Base-by-base conservation (phyloP, 2,113 vertebrate species). In the Paratilapia polleni region DNA sequence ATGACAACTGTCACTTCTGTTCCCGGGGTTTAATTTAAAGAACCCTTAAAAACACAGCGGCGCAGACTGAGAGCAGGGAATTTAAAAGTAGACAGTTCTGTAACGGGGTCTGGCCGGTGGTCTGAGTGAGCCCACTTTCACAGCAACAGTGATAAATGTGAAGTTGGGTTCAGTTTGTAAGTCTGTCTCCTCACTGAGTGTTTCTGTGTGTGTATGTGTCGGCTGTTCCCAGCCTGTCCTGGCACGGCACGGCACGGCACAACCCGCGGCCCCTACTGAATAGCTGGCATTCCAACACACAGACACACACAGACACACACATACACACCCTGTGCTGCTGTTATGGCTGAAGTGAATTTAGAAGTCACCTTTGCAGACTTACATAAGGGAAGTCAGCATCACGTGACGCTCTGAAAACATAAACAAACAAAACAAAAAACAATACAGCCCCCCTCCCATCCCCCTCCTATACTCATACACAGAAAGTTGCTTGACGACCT, bases 231-330 rank as follows among this genome's bases (percentile, higher is more conserved):
- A 82, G 83, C 49, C 78, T 88, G 86, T 83, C 88, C 80, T 61
- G 84, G 80, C 78, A 66, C 76, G 58, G 80, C 60, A 38, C 56
- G 83, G 79, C 64, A 57, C 61, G n/a, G 78, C 41, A 77, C 80
- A 24, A 64, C 60, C 70, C 52, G 17, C 68, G 13, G 81, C 78
- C 7, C 17, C 64, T 20, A 58, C 34, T 83, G 86, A 87, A 92
- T 90, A 87, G 77, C 86, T 90, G 58, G 22, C 90, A 94, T 92
- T 92, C 90, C 91, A 70, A 13, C 54, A 81, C 82, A 62, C 60
- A 58, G 68, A 24, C 56, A 52, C 15, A 28, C 78, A 28, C 28
- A 24, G 60, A 36, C 79, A 36, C 78, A 59, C 62, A 63, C 70
- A 6, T 56, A 19, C 74, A 31, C 78, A 17, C 78, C 36, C 62